Percentiles rank a stretch among this genome's conserved stretches.
Evolutionary conservation across 1,140 invertebrate genomes (phyloP).

Genomic region (Drosophila novamexicana): DNA sequence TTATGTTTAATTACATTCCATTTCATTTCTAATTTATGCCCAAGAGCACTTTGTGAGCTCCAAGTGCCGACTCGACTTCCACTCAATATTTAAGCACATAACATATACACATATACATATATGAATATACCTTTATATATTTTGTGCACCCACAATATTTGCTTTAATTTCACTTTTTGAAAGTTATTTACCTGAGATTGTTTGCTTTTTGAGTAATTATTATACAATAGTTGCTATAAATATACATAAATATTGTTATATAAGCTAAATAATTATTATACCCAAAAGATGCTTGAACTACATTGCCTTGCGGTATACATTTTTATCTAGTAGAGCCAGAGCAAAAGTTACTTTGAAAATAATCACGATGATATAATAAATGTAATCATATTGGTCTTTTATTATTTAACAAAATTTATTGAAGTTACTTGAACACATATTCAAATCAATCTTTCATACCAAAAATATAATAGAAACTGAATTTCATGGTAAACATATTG

Average conservation of each 20-base stretch:
- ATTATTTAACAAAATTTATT: no score
- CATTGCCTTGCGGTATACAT: slow-evolving; percentile 25
- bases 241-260: slow-evolving; percentile 27
- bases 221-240: slow-evolving; percentile 30
- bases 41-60: slow-evolving; percentile 43
- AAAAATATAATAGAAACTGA: no score
- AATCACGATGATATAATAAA: no score
- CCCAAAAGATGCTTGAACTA: slow-evolving; percentile 24
- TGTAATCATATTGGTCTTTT: no score
- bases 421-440: background rate
- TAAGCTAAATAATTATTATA: slow-evolving; percentile 2
- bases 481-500: no score
- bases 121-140: slow-evolving; percentile 3
- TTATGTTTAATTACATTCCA: slow-evolving; percentile 44
- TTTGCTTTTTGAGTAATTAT: slow-evolving; percentile 57
- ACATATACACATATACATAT: slow-evolving; percentile 1
- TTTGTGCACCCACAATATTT: slow-evolving; percentile 27
- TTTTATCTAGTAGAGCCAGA: slow-evolving; percentile 37
- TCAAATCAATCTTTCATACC: no score
- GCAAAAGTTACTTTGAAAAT: slow-evolving; percentile 19
- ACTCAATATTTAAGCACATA: slow-evolving; percentile 1
- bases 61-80: background rate
- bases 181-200: slow-evolving; percentile 38
- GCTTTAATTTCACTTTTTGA: slow-evolving; percentile 64
- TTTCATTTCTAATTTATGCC: slow-evolving; percentile 44